phyloP scores from a whole-genome alignment of 1,140 invertebrate genomes.

The Apis florea region DNA sequence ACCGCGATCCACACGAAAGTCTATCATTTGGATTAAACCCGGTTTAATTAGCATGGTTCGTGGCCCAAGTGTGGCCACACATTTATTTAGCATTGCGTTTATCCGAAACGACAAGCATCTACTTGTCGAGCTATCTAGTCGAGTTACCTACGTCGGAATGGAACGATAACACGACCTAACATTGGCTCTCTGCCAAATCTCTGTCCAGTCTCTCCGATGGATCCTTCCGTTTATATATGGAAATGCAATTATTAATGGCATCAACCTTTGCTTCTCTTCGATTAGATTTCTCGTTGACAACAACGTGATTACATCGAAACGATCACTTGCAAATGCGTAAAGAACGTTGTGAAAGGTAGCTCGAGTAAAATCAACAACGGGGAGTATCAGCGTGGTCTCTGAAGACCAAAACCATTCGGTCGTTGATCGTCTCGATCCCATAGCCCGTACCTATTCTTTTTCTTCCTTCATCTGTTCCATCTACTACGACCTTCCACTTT shows the following conservation, averaged over 20 bases:
- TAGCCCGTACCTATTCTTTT: neutral
- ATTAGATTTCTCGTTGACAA: neutral
- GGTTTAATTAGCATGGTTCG: no score
- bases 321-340: neutral
- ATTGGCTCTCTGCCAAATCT: constrained; percentile 61
- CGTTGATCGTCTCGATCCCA: neutral
- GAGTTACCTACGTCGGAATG: neutral
- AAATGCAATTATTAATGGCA: constrained; percentile 59
- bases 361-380: neutral
- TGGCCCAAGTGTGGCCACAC: neutral
- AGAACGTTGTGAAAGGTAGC: neutral
- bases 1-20: no score
- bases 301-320: no score
- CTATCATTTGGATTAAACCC: no score
- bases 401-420: neutral
- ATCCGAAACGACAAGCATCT: neutral
- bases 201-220: constrained; percentile 54
- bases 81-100: neutral
- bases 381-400: neutral
- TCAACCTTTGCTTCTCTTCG: neutral
- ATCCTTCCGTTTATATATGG: constrained; percentile 69
- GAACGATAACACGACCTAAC: neutral
- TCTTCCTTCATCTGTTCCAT: rapidly evolving
- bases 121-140: no score
- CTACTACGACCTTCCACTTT: neutral